Base-by-base conservation (phyloP, 2,797 vertebrate genomes). In the Lates japonicus region DNA sequence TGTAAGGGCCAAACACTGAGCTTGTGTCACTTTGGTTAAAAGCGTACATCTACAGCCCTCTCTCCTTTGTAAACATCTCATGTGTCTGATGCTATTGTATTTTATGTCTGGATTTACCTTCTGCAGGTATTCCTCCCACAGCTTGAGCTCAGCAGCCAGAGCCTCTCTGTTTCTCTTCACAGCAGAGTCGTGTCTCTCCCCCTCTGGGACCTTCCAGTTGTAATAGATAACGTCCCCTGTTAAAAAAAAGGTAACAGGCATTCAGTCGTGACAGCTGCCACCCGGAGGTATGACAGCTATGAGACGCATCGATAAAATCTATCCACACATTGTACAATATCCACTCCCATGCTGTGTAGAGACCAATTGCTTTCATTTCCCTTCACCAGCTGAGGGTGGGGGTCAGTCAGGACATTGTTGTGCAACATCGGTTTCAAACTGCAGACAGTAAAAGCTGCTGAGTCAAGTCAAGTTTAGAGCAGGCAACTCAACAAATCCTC, bases 101-200 rank as follows among this genome's bases (percentile, higher is more conserved):
- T 41, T 51, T 3, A 42, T 20, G 1, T 29, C 6, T 58, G 2
- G 0, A 10, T 48, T 67, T 85, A 94, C 94, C 89, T 91, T 89
- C 61, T 81, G 6, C 70, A 95, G 20, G 73, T 95, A 92, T 10
- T 77, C 82, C 52, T 96, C 95, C 95, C 95, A 96, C 16, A 94
- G 51, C 48, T 91, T 85, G 44, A 95, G 0, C 71, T 95, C 95
- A 0, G 44, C 3, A 3, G 0, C 52, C 52, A 94, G 78, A 5
- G 33, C 39, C 20, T 93, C 90, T 19, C 4, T 65, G 88, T 95
- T 89, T 52, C 95, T 92, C 82, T 92, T 82, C 51, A 91, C 0
- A 5, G 94, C 92, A 3, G 88, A 85, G 31, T 95, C 94, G 1
- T 94, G 93, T 48, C 93, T 89, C 90, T 96, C 95, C 1, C 7